Evolutionary conservation across 2,888 invertebrate species (phyloP), one percentile per base, ranked within the genome.

Genomic region (Apocheima hispidaria): DNA sequence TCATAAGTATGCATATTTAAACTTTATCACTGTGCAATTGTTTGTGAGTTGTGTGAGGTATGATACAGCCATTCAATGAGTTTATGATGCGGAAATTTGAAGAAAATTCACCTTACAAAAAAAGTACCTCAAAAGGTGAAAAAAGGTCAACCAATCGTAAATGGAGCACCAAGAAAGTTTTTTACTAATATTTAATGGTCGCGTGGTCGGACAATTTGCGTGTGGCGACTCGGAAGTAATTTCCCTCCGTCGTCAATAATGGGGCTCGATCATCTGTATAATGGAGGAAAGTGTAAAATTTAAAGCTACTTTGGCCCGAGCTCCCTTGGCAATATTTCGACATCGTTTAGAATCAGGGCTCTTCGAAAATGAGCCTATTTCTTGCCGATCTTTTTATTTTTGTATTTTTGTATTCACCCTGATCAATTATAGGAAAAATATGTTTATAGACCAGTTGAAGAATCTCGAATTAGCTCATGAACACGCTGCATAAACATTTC

Each of bases 191-290:
- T 62, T 61, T 72, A 66, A 69, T 67, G 61, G 65, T 60, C 58
- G 65, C 62, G 62, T 65, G 65, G 68, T 60, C 41, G 65, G 61
- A 54, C 72, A 62, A 75, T 78, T 81, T 80, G 80, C 82, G 82
- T 83, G 82, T 75, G 76, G 75, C 75, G 73, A 79, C 72, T 82
- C 81, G 80, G 82, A 84, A 83, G 81, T 78, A 83, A 86, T 86
- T 83, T 83, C 77, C 79, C 71, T 78, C 72, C 73, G 73, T 77
- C 75, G 74, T 74, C 75, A 79, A 80, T 84, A 84, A 84, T 79
- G 55, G 73, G 72, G 73, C 64, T 74, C 73, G 69, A 74, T 77
- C 77, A 75, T 77, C 71, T 75, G 79, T 46, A 60, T 74, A 81
- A 83, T 78, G 72, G 74, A 65, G 72, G 63, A 69, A 65, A 75